Conservation (phyloP, 2,113 vertebrate species). For the Pavo muticus region DNA sequence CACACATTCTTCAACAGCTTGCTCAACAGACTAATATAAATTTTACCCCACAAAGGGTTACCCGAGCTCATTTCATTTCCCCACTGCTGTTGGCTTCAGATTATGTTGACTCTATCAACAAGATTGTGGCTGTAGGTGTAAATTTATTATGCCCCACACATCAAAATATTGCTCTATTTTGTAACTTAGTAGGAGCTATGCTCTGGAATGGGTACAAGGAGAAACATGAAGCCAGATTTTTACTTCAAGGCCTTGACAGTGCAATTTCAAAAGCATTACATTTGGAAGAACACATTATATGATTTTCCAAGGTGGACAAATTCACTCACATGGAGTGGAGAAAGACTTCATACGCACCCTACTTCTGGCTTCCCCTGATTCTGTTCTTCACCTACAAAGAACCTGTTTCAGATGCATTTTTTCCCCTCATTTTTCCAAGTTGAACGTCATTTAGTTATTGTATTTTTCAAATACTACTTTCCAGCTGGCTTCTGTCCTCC, state of each 20-base stretch:
- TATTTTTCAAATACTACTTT: background rate
- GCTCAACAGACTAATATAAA: conserved; percentile 33
- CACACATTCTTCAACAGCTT: conserved; percentile 40
- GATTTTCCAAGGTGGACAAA: background rate
- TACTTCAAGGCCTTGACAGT: background rate
- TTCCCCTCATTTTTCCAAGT: background rate
- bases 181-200: conserved; percentile 10
- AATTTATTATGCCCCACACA: conserved; percentile 41
- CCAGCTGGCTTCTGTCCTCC: background rate
- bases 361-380: background rate
- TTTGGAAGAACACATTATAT: background rate
- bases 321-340: background rate
- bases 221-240: background rate
- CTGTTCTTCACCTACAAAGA: background rate
- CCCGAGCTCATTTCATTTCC: background rate
- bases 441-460: background rate
- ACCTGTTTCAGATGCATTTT: background rate
- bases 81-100: conserved; percentile 11
- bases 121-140: conserved; percentile 5
- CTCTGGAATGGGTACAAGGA: conserved; percentile 4
- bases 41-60: conserved; percentile 25
- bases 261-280: background rate
- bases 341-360: background rate
- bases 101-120: conserved; percentile 46
- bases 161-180: conserved; percentile 47